These are phyloP conservation scores for Oeneis ivallda DNA, from an alignment of 2,888 invertebrate species.

Conservation along the genomic window DNA sequence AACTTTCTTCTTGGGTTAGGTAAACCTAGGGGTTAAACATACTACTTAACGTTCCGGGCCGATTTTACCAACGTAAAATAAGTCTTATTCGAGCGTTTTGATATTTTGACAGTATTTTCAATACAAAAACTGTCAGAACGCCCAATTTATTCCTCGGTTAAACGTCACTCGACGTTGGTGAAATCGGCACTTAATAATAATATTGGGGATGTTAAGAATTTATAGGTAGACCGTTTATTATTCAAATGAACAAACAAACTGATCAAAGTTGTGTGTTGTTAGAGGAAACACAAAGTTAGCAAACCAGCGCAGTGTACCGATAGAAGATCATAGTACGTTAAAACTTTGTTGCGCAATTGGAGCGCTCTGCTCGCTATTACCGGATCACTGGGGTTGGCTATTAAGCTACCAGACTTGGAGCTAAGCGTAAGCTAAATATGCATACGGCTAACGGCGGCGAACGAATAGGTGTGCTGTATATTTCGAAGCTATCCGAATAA, in stretches of 20 bases:
- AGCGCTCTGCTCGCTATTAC: constrained; percentile 32
- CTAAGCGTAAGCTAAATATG: constrained; percentile 8
- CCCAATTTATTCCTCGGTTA: too few relatives aligned
- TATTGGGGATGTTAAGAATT: too few relatives aligned
- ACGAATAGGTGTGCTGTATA: background rate
- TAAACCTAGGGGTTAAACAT: too few relatives aligned
- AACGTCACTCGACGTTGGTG: too few relatives aligned
- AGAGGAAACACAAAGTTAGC: constrained; percentile 46
- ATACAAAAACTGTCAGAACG: too few relatives aligned
- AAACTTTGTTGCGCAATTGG: constrained; percentile 51
- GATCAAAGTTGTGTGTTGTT: constrained; percentile 17
- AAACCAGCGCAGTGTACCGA: constrained; percentile 49
- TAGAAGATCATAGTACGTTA: constrained; percentile 44
- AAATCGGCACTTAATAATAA: too few relatives aligned
- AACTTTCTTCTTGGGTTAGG: too few relatives aligned
- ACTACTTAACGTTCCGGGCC: too few relatives aligned
- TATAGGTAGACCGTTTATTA: background rate
- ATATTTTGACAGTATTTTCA: too few relatives aligned
- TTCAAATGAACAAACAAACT: constrained; percentile 12
- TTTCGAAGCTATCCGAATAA: background rate
- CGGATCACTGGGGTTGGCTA: constrained; percentile 17
- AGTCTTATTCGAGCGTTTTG: too few relatives aligned
- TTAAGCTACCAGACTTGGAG: constrained; percentile 20
- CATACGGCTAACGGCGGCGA: background rate
- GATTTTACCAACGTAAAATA: too few relatives aligned